Percentiles rank a stretch among this genome's conserved stretches.
Conservation (phyloP, 2,797 vertebrate genomes). For the Mormyrops attenuatus region DNA sequence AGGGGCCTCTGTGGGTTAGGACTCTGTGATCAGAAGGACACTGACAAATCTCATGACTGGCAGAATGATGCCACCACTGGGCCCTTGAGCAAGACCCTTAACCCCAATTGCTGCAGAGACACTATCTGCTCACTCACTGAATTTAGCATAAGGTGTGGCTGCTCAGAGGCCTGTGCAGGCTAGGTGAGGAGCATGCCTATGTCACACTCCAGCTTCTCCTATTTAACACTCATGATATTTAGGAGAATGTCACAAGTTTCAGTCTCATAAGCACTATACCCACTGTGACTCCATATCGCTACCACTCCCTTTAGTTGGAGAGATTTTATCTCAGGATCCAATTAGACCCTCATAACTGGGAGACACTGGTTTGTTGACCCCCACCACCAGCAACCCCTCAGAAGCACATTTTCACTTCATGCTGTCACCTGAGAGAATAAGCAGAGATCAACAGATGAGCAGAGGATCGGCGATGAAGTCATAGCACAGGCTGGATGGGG, state of each 20-base stretch:
- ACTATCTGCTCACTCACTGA: not conserved
- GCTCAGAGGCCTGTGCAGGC: not conserved
- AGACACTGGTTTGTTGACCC: not conserved
- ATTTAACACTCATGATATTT: not conserved
- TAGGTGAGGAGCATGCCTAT: not conserved
- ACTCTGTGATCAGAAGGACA: not conserved
- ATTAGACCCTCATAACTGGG: not conserved
- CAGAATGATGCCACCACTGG: not conserved
- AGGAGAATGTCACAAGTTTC: not conserved
- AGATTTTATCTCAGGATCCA: not conserved
- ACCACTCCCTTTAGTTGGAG: not conserved
- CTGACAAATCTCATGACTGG: not conserved
- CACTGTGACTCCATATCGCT: not conserved
- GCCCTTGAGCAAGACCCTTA: not conserved
- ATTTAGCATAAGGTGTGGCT: not conserved
- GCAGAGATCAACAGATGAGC: not conserved
- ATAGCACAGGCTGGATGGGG: not conserved
- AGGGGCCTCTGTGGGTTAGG: not conserved
- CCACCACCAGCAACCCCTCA: conserved; percentile 12
- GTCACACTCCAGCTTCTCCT: not conserved
- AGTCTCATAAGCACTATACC: not conserved
- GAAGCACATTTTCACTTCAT: conserved; percentile 13
- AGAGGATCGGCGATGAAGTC: not conserved
- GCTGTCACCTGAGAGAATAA: not conserved
- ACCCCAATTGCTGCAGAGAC: not conserved